Evolutionary conservation across 2,797 vertebrate species (phyloP).

Genomic region (Sebastes hubbsi): DNA sequence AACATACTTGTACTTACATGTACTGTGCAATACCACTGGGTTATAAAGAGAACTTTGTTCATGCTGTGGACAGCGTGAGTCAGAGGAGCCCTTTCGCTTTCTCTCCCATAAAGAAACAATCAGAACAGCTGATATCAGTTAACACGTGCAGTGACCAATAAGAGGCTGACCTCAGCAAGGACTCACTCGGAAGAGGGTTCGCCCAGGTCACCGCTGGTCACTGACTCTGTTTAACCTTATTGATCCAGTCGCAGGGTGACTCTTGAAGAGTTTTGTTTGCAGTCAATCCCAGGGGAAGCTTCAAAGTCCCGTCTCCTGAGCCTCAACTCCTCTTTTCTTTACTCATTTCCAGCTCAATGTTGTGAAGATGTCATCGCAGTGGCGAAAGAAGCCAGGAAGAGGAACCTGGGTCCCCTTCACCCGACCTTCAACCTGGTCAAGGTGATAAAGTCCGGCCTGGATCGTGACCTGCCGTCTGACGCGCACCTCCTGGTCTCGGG

Average conservation of each 20-base stretch:
- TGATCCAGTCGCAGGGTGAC: neutral
- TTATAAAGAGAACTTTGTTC: neutral
- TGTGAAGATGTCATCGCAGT: conserved; percentile 84
- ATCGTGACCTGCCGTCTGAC: conserved; percentile 83
- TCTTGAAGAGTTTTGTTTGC: neutral
- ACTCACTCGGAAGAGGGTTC: neutral
- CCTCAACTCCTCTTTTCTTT: neutral
- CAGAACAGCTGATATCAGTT: neutral
- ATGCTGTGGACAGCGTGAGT: neutral
- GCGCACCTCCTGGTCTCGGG: conserved; percentile 83
- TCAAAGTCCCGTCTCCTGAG: neutral
- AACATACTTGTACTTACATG: neutral
- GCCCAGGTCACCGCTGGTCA: neutral
- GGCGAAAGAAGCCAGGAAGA: conserved; percentile 83
- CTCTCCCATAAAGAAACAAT: neutral
- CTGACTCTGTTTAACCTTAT: neutral
- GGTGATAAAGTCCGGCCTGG: conserved; percentile 79
- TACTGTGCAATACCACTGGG: neutral
- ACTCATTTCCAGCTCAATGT: conserved; percentile 78
- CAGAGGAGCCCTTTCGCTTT: neutral
- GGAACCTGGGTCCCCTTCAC: conserved; percentile 90
- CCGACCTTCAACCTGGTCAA: conserved; percentile 88
- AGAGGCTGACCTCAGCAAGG: neutral
- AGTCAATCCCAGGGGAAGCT: neutral
- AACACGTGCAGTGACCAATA: neutral